Percentiles rank a stretch among this genome's conserved stretches.
phyloP scores from a whole-genome alignment of 2,113 vertebrate species.

The Maccullochella peelii region DNA sequence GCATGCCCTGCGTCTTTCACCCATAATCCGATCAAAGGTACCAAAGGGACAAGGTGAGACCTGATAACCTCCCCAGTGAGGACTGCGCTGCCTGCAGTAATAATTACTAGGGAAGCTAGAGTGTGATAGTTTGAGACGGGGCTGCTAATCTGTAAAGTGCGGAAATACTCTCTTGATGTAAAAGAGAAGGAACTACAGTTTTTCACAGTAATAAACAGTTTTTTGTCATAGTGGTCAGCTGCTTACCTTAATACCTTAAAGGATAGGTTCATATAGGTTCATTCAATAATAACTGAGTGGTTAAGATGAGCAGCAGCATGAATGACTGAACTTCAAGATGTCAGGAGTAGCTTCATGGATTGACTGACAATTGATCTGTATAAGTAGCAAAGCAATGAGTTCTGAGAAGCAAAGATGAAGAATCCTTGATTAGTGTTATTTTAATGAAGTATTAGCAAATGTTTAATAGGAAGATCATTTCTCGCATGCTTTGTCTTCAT shows the following conservation, averaged over 20 bases:
- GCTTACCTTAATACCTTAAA: neutral
- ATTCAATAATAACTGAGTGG: too few relatives aligned
- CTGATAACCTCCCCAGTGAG: constrained; percentile 44
- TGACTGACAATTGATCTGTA: too few relatives aligned
- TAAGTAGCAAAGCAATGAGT: too few relatives aligned
- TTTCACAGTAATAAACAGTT: neutral
- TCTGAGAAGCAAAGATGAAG: too few relatives aligned
- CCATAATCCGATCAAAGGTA: constrained; percentile 64
- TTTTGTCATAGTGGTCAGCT: neutral
- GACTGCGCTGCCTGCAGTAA: constrained; percentile 54
- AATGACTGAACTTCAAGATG: too few relatives aligned
- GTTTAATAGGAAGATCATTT: too few relatives aligned
- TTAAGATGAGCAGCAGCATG: too few relatives aligned
- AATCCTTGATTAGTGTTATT: too few relatives aligned
- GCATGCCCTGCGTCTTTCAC: constrained; percentile 48
- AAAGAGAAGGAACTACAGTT: neutral
- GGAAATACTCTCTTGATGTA: neutral
- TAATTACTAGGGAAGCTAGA: constrained; percentile 49
- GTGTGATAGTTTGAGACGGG: constrained; percentile 35
- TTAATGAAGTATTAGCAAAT: too few relatives aligned
- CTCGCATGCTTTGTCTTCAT: too few relatives aligned
- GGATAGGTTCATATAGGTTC: neutral
- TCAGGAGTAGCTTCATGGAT: too few relatives aligned
- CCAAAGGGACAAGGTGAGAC: constrained; percentile 64
- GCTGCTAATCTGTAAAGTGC: constrained; percentile 3